Conservation (phyloP, 2,888 invertebrate genomes). For the Lucinisca nassula region DNA sequence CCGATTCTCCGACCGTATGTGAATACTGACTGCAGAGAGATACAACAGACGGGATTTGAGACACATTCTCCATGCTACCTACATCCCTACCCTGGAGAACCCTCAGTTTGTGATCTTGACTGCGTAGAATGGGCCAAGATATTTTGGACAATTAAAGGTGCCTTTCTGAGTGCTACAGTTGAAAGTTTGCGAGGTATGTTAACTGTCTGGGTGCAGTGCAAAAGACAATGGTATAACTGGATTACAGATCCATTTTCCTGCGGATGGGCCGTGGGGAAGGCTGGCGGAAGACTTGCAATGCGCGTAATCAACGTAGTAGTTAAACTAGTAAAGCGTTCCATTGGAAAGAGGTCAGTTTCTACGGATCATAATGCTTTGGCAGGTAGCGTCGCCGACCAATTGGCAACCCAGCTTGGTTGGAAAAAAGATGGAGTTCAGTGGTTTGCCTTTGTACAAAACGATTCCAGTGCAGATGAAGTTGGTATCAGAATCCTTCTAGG, state of each 20-base stretch:
- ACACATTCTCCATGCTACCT: constrained; percentile 52
- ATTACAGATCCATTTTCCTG: too few relatives aligned
- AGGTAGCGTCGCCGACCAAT: not conserved
- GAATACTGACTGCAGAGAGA: constrained; percentile 22
- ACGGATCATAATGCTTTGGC: not conserved
- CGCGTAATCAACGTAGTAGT: not conserved
- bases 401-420: not conserved
- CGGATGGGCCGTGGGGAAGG: too few relatives aligned
- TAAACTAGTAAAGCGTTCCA: not conserved
- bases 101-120: constrained; percentile 39
- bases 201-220: too few relatives aligned
- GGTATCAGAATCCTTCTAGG: not conserved
- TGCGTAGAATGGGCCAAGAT: constrained; percentile 7
- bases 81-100: constrained; percentile 14
- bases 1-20: constrained; percentile 49
- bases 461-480: not conserved
- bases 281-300: not conserved
- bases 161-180: not conserved
- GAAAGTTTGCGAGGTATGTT: not conserved
- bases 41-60: constrained; percentile 38
- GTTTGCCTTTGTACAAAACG: not conserved
- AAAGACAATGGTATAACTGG: too few relatives aligned
- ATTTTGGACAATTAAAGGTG: constrained; percentile 38
- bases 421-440: not conserved
- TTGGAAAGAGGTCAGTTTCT: not conserved